Evolutionary conservation across 2,888 invertebrate genomes (phyloP).

Genomic region (Phania funesta): DNA sequence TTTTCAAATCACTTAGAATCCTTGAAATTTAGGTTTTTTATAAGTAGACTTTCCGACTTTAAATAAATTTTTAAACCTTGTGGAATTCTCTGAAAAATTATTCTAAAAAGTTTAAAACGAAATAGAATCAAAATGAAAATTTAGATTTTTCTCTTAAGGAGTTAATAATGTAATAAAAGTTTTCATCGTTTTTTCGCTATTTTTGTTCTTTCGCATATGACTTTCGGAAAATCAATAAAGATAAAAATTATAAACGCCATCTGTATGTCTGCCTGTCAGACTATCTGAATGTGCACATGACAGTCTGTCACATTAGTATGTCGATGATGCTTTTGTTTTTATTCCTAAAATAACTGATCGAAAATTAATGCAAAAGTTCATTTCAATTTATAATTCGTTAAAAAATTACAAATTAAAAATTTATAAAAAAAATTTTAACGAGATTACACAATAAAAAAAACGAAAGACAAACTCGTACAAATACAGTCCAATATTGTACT

Average conservation of each 20-base stretch:
- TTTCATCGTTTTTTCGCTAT: too few relatives aligned
- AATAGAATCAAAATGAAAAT: too few relatives aligned
- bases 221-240: too few relatives aligned
- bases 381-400: constrained; percentile 47
- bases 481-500: constrained; percentile 14
- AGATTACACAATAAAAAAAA: constrained; percentile 23
- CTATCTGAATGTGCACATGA: constrained; percentile 24
- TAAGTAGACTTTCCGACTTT: background rate
- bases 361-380: constrained; percentile 42
- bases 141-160: too few relatives aligned
- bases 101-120: too few relatives aligned
- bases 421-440: constrained; percentile 40
- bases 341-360: constrained; percentile 1
- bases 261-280: constrained; percentile 21
- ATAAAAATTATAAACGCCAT: constrained; percentile 16
- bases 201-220: too few relatives aligned
- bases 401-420: constrained; percentile 46
- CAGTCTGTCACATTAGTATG: constrained; percentile 44
- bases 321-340: background rate
- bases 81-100: too few relatives aligned
- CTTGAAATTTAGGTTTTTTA: constrained; percentile 14
- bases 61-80: too few relatives aligned
- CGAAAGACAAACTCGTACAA: background rate
- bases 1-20: background rate
- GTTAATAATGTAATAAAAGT: too few relatives aligned